These are phyloP conservation scores for Philonicus albiceps DNA, from an alignment of 2,888 invertebrate species.

Conservation along the genomic window DNA sequence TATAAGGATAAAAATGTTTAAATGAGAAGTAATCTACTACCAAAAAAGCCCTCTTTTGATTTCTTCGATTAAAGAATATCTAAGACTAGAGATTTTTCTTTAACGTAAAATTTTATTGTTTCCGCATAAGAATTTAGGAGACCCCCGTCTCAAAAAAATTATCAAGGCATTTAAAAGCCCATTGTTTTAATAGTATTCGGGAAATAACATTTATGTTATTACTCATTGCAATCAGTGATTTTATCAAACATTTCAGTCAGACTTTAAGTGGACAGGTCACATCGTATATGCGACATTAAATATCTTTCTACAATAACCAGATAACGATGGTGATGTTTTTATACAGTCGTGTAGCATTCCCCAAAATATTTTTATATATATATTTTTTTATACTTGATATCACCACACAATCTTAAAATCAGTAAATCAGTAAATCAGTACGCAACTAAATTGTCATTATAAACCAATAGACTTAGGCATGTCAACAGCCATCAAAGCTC, in stretches of 20 bases:
- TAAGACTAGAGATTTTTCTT: background rate
- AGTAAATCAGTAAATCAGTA: conserved; percentile 46
- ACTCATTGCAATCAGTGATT: background rate
- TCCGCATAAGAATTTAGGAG: background rate
- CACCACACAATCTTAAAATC: conserved; percentile 27
- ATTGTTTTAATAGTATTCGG: background rate
- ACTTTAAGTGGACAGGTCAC: background rate
- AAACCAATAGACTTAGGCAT: conserved; percentile 46
- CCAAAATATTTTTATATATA: background rate
- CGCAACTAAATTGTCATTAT: conserved; percentile 49
- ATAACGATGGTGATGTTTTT: background rate
- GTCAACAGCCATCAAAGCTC: conserved; percentile 19
- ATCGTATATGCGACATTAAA: background rate
- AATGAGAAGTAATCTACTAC: too few relatives aligned
- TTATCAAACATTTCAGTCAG: background rate
- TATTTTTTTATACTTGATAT: background rate
- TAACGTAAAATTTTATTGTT: background rate
- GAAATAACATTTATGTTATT: background rate
- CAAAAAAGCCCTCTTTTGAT: too few relatives aligned
- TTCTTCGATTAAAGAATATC: background rate
- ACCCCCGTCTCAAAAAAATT: background rate
- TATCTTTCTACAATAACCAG: background rate
- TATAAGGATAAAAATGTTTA: too few relatives aligned
- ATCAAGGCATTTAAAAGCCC: background rate
- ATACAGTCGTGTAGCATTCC: background rate